Base-by-base conservation (phyloP, 2,113 vertebrate species). In the Hirundichthys speculiger region DNA sequence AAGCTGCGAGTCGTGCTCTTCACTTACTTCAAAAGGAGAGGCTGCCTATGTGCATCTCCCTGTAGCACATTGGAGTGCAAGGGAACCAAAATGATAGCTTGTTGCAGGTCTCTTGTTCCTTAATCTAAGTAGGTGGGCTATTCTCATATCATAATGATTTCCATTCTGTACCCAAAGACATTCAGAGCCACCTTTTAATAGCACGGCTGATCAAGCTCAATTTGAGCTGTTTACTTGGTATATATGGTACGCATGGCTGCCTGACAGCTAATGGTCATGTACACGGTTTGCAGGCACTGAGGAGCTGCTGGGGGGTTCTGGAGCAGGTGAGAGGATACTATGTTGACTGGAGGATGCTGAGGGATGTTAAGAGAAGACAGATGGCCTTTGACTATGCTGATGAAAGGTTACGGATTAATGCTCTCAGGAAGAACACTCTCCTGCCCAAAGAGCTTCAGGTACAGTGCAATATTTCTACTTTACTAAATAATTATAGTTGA, bases 371-470 rank as follows among this genome's bases (percentile, higher is more conserved):
- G 86, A 95, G 97, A 41, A 91, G 98, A 82, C 94, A 92, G 63
- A 89, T 95, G 92, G 96, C 96, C 0, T 96, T 90, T 0, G 96
- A 99, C 20, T 92, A 93, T 0, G 95, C 98, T 0, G 95, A 99
- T 3, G 87, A 96, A 76, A 89, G 98, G 78, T 84, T 98, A 10
- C 91, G 98, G 4, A 95, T 99, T 69, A 99, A 99, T 12, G 92
- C 95, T 1, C 82, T 99, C 66, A 91, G 98, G 4, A 99, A 99
- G 83, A 99, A 99, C 78, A 92, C 88, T 41, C 86, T 99, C 77
- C 90, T 99, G 3, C 98, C 98, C 11, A 96, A 93, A 88, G 92
- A 94, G 34, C 92, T 99, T 45, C 96, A 96, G 96, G 98, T 99
- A 51, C 16, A 21, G 7, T 27, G 9, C 14, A 2, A 14, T 27